phyloP scores from a whole-genome alignment of 92 coral and sea anemone species.

The Actinernus sp. region DNA sequence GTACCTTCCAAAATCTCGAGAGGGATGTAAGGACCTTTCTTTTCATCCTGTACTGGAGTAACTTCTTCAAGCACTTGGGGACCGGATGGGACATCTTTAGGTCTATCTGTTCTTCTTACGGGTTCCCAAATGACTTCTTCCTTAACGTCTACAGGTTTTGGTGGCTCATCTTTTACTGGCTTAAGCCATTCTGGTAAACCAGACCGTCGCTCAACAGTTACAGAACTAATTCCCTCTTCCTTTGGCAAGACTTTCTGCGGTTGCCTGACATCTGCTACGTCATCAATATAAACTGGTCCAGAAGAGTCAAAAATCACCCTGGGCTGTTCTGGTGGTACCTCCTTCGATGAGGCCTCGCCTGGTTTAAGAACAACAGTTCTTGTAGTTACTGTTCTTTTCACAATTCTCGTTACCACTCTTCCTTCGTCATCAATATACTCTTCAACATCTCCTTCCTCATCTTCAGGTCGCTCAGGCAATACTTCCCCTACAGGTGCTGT shows the following conservation, averaged over 20 bases:
- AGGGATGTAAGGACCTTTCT: conserved; percentile 5
- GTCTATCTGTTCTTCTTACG: background rate
- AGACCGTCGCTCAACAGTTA: background rate
- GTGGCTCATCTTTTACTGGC: conserved; percentile 19
- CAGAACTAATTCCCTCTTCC: background rate
- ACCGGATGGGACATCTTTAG: conserved; percentile 13
- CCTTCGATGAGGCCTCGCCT: background rate
- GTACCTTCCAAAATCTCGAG: conserved; percentile 17
- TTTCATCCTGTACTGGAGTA: background rate
- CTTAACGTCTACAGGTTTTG: conserved; percentile 6
- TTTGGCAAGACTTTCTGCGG: background rate
- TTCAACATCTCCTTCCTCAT: conserved; percentile 58
- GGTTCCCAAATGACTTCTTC: background rate
- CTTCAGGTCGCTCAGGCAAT: too few species aligned
- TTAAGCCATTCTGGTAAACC: conserved; percentile 46
- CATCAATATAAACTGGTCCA: conserved; percentile 26
- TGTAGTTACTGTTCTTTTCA: conserved; percentile 47
- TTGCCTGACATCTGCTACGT: background rate
- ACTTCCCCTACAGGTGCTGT: background rate
- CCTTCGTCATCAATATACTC: conserved; percentile 75
- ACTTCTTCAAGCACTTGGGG: conserved; percentile 19
- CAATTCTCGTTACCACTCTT: conserved; percentile 67
- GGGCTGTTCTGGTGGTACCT: conserved; percentile 1
- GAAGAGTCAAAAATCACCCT: conserved; percentile 20
- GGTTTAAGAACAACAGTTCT: background rate